Evolutionary conservation across 2,113 vertebrate species (phyloP).

Genomic region (Oryzias javanicus): DNA sequence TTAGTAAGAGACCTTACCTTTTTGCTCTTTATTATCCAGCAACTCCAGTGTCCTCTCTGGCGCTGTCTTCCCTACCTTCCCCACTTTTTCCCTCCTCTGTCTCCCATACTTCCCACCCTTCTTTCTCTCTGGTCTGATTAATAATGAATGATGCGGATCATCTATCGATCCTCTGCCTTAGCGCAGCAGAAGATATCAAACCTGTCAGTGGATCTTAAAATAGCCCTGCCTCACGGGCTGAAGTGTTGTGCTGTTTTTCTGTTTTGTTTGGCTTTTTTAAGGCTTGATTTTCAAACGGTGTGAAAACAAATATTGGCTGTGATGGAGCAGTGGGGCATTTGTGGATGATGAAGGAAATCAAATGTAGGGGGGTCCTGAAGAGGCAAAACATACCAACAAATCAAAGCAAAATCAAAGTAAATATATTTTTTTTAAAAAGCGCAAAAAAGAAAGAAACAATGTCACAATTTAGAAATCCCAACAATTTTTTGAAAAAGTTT

Average conservation of each 20-base stretch:
- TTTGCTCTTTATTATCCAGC: conserved; percentile 43
- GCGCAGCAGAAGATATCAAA: conserved; percentile 73
- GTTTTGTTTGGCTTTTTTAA: conserved; percentile 9
- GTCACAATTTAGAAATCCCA: too few relatives aligned
- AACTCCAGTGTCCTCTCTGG: conserved; percentile 49
- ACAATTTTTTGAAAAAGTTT: too few relatives aligned
- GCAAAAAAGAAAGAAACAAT: too few relatives aligned
- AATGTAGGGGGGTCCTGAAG: too few relatives aligned
- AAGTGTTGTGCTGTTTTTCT: conserved; percentile 33
- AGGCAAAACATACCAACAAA: too few relatives aligned
- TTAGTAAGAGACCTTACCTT: conserved; percentile 18
- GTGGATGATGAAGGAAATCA: too few relatives aligned
- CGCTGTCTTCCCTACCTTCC: conserved; percentile 40
- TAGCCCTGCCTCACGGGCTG: conserved; percentile 35
- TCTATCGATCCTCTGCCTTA: conserved; percentile 76
- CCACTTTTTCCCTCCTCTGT: conserved; percentile 49
- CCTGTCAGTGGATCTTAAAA: conserved; percentile 70
- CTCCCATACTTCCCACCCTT: conserved; percentile 50
- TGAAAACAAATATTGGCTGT: not conserved
- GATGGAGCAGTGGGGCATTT: too few relatives aligned
- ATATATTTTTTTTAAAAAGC: too few relatives aligned
- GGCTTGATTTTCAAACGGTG: not conserved
- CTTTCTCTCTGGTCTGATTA: conserved; percentile 68
- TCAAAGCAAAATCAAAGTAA: too few relatives aligned
- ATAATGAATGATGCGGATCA: conserved; percentile 78